Percentiles rank a stretch among this genome's conserved stretches.
These are phyloP conservation scores for Coilia nasus DNA, from an alignment of 2,797 vertebrate species.

Conservation along the genomic window DNA sequence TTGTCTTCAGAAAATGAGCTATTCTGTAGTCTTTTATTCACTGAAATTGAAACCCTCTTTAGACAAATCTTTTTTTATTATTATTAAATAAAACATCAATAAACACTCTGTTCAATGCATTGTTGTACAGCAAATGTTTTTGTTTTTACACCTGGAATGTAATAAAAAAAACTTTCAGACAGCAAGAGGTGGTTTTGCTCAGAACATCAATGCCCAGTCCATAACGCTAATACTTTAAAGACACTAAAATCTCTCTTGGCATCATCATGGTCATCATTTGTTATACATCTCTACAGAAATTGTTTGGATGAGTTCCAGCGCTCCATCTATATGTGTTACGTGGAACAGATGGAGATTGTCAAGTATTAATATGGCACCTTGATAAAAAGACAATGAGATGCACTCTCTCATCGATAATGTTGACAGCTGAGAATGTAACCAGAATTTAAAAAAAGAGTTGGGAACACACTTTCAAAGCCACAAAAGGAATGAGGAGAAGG, in stretches of 20 bases:
- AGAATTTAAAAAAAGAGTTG: conserved; percentile 37
- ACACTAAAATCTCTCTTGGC: conserved; percentile 35
- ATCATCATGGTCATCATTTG: conserved; percentile 6
- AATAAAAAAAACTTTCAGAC: conserved; percentile 38
- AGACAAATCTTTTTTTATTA: conserved; percentile 52
- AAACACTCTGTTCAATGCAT: conserved; percentile 44
- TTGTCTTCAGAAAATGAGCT: no score
- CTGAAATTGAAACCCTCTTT: background rate
- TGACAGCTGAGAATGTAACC: conserved; percentile 25
- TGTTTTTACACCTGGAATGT: conserved; percentile 13
- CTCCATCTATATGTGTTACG: conserved; percentile 19
- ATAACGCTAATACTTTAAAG: conserved; percentile 44
- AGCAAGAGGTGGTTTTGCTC: conserved; percentile 48
- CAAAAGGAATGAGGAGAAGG: background rate
- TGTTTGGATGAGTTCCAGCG: background rate
- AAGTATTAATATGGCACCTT: conserved; percentile 64
- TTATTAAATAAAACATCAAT: conserved; percentile 65
- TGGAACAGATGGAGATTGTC: conserved; percentile 19
- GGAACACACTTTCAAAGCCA: conserved; percentile 9
- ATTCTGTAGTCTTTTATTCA: background rate
- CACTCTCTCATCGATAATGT: conserved; percentile 34
- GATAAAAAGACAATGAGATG: conserved; percentile 32
- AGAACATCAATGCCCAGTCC: conserved; percentile 40
- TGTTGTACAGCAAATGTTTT: conserved; percentile 46
- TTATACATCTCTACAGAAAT: conserved; percentile 23